A percentile compares a stretch with the other conserved stretches of the same genome.
These are phyloP conservation scores for Seira sanloemensis DNA, from an alignment of 2,888 invertebrate species.

Conservation along the genomic window DNA sequence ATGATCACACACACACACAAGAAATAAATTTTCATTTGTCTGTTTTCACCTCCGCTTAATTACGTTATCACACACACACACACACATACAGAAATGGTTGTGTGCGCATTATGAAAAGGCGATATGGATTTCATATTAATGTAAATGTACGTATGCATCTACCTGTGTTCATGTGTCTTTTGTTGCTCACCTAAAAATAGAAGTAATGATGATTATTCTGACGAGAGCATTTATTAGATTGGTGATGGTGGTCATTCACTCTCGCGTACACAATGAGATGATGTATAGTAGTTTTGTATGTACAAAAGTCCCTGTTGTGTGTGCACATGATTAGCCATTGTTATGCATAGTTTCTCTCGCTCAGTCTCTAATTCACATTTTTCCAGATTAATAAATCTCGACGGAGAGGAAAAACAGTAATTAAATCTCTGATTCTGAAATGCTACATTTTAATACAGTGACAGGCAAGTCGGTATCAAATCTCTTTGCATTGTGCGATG, in stretches of 20 bases:
- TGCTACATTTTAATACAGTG: slow-evolving; percentile 63
- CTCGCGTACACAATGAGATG: not conserved
- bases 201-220: slow-evolving; percentile 24
- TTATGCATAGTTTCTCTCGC: not conserved
- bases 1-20: not conserved
- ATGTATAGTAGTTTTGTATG: not conserved
- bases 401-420: slow-evolving; percentile 23
- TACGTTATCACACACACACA: too few relatives aligned
- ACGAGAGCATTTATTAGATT: not conserved
- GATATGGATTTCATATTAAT: too few relatives aligned
- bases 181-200: not conserved
- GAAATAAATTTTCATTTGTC: too few relatives aligned
- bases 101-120: too few relatives aligned
- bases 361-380: not conserved
- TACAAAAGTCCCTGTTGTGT: not conserved
- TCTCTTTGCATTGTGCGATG: not conserved
- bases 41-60: too few relatives aligned
- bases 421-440: slow-evolving; percentile 57
- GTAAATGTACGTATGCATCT: not conserved
- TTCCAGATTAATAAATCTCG: slow-evolving; percentile 2
- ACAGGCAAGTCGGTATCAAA: slow-evolving; percentile 22
- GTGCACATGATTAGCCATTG: slow-evolving; percentile 54
- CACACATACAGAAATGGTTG: too few relatives aligned
- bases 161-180: not conserved
- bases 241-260: slow-evolving; percentile 55